Evolutionary conservation across 2,888 invertebrate genomes (phyloP).

Genomic region (Blastobasis lacticolella): DNA sequence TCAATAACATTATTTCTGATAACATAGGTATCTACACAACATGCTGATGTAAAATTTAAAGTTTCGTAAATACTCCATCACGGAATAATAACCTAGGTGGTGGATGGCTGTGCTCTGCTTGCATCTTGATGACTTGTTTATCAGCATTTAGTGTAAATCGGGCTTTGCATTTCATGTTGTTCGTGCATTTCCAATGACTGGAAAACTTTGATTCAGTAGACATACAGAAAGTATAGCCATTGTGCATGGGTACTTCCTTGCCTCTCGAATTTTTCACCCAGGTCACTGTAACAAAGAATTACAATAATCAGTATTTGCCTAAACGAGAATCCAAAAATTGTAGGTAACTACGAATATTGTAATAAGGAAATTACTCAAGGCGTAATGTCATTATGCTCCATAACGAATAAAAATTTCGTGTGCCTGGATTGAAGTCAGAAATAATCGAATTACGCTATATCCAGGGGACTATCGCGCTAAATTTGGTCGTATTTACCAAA

Average conservation of each 20-base stretch:
- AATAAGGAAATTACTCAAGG: too few species aligned
- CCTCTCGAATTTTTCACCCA: conserved; percentile 6
- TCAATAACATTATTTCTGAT: too few species aligned
- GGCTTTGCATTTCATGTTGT: conserved; percentile 11
- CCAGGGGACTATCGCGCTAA: too few species aligned
- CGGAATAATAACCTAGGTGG: conserved; percentile 15
- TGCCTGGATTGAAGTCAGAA: too few species aligned
- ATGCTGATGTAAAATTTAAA: not conserved
- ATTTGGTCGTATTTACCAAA: too few species aligned
- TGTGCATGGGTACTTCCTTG: conserved; percentile 8
- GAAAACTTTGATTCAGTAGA: not conserved
- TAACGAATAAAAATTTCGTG: too few species aligned
- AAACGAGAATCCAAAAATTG: too few species aligned
- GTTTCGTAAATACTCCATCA: conserved; percentile 12
- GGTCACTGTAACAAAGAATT: conserved; percentile 1
- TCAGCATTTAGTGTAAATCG: conserved; percentile 21
- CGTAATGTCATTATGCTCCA: too few species aligned
- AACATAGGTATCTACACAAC: too few species aligned
- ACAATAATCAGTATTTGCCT: too few species aligned
- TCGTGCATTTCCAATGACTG: not conserved
- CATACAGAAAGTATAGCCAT: conserved; percentile 9
- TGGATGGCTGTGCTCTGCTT: conserved; percentile 14
- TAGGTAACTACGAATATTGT: too few species aligned
- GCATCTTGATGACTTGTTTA: conserved; percentile 7
- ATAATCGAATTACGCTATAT: too few species aligned